Evolutionary conservation across 2,888 invertebrate species (phyloP), one percentile per base, ranked within the genome.

Genomic region (Maniola hyperantus): DNA sequence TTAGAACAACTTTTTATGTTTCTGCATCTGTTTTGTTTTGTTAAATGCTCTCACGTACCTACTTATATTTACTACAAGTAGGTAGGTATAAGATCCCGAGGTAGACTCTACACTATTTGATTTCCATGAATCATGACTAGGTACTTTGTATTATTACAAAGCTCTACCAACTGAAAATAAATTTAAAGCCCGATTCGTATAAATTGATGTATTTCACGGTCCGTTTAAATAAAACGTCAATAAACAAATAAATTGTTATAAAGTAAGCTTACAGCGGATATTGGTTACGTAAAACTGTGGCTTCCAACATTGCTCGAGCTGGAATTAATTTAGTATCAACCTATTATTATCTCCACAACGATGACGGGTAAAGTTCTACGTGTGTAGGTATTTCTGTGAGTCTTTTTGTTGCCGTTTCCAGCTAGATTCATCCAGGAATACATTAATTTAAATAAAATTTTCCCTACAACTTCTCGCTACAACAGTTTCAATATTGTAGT

Each of bases 191-290:
- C 58, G 36, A 61, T 67, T 57, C 18, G 46, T 57, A 53, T 39
- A 42, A 65, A 46, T 54, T 50, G 60, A 70, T 55, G 63, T 36
- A 61, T 66, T 68, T 61, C 51, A 61, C 63, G 51, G 50, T 65
- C 42, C 34, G 62, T 58, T 66, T 61, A 70, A 66, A 67, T 64
- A 60, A 66, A 66, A 69, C 62, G 65, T 67, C 59, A 65, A 65
- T 65, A 66, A 64, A 71, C 64, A 66, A 69, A 73, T 69, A 61
- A 65, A 71, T 65, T 67, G 68, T 68, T 68, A 73, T 72, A 70
- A 73, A 72, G 71, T 65, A 67, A 71, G 72, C 72, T 72, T 74
- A 71, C 70, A 76, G 73, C 78, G 78, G 78, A 78, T 76, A 78
- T 78, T 74, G 77, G 77, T 74, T 66, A 71, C 76, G 73, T 75